These are phyloP conservation scores for Marcusenius ussheri DNA, from an alignment of 2,113 vertebrate genomes.

Conservation along the genomic window DNA sequence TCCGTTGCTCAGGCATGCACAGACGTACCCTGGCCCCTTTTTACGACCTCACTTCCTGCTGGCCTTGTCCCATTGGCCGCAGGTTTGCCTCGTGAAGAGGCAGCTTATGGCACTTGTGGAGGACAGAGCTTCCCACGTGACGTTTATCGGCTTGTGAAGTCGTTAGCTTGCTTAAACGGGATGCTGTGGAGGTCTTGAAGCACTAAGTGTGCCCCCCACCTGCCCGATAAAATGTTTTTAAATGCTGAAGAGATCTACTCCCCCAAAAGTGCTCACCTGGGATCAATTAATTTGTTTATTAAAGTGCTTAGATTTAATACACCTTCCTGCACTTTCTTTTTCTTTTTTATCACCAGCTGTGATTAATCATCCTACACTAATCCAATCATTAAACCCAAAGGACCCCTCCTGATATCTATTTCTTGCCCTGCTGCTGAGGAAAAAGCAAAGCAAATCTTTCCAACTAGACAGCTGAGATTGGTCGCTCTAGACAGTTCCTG, in stretches of 20 bases:
- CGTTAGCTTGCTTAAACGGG: not conserved
- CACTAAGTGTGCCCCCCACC: not conserved
- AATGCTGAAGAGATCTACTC: slow-evolving; percentile 40
- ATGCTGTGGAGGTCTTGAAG: not conserved
- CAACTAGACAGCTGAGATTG: slow-evolving; percentile 1
- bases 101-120: not conserved
- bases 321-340: slow-evolving; percentile 7
- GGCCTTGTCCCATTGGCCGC: not conserved
- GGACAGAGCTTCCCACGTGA: not conserved
- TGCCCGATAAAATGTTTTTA: slow-evolving; percentile 12
- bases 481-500: not conserved
- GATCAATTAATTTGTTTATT: slow-evolving; percentile 46
- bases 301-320: slow-evolving; percentile 41
- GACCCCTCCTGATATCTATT: slow-evolving; percentile 38
- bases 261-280: slow-evolving; percentile 44
- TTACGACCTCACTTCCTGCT: not conserved
- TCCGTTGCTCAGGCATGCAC: slow-evolving; percentile 7
- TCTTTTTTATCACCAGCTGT: slow-evolving; percentile 36
- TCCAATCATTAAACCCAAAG: slow-evolving; percentile 41
- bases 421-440: slow-evolving; percentile 33
- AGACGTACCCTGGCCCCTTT: not conserved
- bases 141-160: not conserved
- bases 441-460: slow-evolving; percentile 1
- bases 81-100: not conserved
- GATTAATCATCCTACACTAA: slow-evolving; percentile 44